A percentile compares a stretch with the other conserved stretches of the same genome.
phyloP scores from a whole-genome alignment of 2,888 invertebrate genomes.

The Globia sparganii region DNA sequence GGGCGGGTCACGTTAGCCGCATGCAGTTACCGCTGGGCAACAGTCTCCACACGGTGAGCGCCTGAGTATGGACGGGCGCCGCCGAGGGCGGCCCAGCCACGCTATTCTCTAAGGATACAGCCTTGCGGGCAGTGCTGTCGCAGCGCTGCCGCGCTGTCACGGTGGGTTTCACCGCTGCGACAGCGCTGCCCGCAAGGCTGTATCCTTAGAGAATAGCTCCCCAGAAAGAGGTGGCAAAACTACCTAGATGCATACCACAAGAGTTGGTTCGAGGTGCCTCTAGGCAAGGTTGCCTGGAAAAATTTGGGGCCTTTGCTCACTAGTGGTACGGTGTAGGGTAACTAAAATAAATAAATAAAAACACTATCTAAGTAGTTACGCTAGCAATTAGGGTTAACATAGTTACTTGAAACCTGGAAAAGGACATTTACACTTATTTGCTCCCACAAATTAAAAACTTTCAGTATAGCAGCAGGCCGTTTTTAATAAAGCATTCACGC shows the following conservation, averaged over 20 bases:
- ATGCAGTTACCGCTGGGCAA: not conserved
- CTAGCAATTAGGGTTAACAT: not conserved
- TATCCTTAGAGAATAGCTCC: no score
- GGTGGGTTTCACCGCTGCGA: no score
- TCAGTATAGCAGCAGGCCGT: not conserved
- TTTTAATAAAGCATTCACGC: conserved; percentile 32
- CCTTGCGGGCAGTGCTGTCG: no score
- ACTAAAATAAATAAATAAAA: no score
- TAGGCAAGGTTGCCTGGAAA: not conserved
- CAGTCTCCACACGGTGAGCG: not conserved
- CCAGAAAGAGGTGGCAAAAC: not conserved
- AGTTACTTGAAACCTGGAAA: not conserved
- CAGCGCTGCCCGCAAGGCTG: no score
- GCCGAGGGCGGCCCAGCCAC: not conserved
- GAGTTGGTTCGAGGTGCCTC: no score
- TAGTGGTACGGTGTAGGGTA: not conserved
- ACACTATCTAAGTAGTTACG: not conserved
- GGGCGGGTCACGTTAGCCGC: not conserved
- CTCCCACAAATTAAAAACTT: conserved; percentile 12
- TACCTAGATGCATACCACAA: not conserved
- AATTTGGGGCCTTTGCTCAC: not conserved
- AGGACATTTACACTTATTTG: not conserved
- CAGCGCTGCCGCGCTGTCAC: no score
- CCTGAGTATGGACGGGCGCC: not conserved
- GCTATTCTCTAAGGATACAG: no score